Conservation (phyloP, 2,797 vertebrate species). For the Xerus rutilus region DNA sequence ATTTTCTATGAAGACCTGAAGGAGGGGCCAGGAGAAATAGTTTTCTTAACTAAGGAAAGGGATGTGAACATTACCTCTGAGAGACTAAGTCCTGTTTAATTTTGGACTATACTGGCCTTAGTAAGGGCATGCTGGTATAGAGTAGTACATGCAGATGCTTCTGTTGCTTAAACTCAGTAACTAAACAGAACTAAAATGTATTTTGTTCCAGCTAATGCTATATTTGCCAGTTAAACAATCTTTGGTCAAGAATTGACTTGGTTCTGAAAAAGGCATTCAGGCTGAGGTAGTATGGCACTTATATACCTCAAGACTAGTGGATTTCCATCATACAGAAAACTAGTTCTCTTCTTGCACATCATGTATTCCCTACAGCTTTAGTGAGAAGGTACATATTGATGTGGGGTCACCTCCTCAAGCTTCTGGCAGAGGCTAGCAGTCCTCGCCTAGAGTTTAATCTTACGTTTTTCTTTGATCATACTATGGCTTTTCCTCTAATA, state of each 20-base stretch:
- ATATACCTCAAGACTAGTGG: background rate
- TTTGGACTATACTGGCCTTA: background rate
- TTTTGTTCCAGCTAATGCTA: background rate
- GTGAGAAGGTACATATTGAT: background rate
- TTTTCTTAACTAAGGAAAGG: background rate
- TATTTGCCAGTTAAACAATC: background rate
- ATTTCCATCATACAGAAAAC: background rate
- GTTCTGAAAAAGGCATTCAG: slow-evolving; percentile 4
- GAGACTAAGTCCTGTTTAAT: background rate
- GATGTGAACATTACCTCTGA: background rate
- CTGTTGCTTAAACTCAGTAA: background rate
- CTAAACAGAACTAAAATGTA: background rate
- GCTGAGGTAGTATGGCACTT: background rate
- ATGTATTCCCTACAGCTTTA: background rate
- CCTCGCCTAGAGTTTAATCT: background rate
- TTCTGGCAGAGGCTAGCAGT: background rate
- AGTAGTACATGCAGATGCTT: background rate
- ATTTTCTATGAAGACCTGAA: slow-evolving; percentile 20
- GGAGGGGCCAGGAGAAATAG: background rate
- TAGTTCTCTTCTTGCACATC: background rate
- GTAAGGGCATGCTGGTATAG: background rate
- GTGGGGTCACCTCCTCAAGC: background rate
- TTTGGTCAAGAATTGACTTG: slow-evolving; percentile 4
- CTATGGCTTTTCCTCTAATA: background rate
- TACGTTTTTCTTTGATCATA: background rate